Base-by-base conservation (phyloP, 2,113 vertebrate species). In the Trematomus loennbergii region DNA sequence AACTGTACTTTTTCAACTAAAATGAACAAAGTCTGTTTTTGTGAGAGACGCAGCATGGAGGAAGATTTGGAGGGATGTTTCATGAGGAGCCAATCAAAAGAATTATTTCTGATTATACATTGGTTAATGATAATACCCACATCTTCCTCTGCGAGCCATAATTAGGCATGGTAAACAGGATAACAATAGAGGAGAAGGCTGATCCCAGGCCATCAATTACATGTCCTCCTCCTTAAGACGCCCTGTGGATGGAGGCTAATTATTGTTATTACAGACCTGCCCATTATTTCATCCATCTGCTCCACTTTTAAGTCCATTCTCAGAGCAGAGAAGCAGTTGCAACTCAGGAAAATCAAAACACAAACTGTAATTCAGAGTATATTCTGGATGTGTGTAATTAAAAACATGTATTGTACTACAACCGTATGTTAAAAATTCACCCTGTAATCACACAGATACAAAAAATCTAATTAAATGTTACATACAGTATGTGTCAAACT, bases 31-130 rank as follows among this genome's bases (percentile, higher is more conserved):
- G 40, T 71, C 48, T 65, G 33, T 49, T 68, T 72, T 63, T 54
- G 65, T 22, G 29, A 17, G 17, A 67, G 61, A 25, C 12, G 0
- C 73, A 62, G 72, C 61, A 8, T 11, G 13, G 53, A 18, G 33
- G 53, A 9, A 22, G 59, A 70, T 87, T 79, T 50, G 61, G 48
- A 62, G 63, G 77, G 64, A 78, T 69, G 75, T 12, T 87, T 83
- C 82, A 82, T 80, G 76, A 88, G 81, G 82, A 82, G 82, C 71
- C 58, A 87, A 89, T 90, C 84, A 92, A 88, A 91, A 89, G 81
- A 94, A 91, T 93, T 84, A 93, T 92, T 90, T 88, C 64, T 94
- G 93, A 95, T 95, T 92, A 92, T 79, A 92, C 87, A 91, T 88
- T 89, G 90, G 88, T 91, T 90, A 94, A 93, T 90, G 89, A 81